These are phyloP conservation scores for Pseudomugil tenellus DNA, from an alignment of 2,797 vertebrate species.

Conservation along the genomic window DNA sequence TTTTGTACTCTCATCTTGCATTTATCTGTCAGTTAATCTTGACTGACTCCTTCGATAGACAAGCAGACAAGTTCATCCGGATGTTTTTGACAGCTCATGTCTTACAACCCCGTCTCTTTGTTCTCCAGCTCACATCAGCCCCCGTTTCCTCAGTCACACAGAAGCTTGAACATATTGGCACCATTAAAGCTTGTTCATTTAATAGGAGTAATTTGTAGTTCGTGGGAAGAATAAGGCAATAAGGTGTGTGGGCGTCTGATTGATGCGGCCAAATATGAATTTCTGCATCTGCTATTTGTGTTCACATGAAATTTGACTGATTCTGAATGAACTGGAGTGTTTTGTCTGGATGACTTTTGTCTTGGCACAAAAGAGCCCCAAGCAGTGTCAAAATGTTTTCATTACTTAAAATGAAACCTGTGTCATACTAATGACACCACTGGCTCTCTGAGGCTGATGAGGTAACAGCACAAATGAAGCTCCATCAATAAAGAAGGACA, in stretches of 20 bases:
- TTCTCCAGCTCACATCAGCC: conserved; percentile 19
- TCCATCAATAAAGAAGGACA: not conserved
- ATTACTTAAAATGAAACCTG: not conserved
- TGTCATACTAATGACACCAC: not conserved
- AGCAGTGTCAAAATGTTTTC: not conserved
- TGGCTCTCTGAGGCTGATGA: not conserved
- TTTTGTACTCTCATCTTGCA: conserved; percentile 25
- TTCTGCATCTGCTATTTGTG: not conserved
- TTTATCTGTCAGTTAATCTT: conserved; percentile 79
- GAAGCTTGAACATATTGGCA: conserved; percentile 3
- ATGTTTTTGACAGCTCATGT: conserved; percentile 81
- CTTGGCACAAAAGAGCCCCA: not conserved
- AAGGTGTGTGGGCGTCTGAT: conserved; percentile 4
- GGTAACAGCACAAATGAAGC: not conserved
- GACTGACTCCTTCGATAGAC: conserved; percentile 71
- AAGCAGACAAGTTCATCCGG: conserved; percentile 58
- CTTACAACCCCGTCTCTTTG: conserved; percentile 61
- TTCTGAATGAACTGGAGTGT: not conserved
- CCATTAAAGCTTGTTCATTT: not conserved
- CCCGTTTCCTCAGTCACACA: conserved; percentile 9
- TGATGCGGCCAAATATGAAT: not conserved
- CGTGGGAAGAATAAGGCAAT: not conserved
- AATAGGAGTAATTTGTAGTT: conserved; percentile 3
- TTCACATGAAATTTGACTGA: not conserved
- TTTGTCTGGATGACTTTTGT: not conserved